Base-by-base conservation (phyloP, 2,797 vertebrate genomes). In the Phrynocephalus guinanensis region DNA sequence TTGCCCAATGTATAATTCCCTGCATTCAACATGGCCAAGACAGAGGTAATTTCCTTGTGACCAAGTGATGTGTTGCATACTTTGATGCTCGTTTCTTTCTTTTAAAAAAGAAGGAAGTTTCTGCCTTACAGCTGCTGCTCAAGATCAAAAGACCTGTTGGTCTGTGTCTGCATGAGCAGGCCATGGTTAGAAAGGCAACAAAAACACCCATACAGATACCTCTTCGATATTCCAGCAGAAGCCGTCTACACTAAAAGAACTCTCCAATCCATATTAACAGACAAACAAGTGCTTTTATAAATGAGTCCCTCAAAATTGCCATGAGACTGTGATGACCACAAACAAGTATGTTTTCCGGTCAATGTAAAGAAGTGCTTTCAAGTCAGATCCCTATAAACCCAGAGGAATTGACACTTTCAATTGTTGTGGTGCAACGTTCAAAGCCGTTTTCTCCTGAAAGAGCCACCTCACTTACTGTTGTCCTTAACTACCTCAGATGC, bases 101-200 rank as follows among this genome's bases (percentile, higher is more conserved):
- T 56, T 44, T 44, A 44, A 4, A 24, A 13, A n/a, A 33, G n/a
- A 8, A 30, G 18, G 1, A 8, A 16, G 20, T 3, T 92, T 90
- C 86, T 81, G 90, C 92, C 94, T 94, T 44, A 92, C 90, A 91
- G 89, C 75, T 92, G 88, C 77, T 93, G 92, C 52, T 56, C 9
- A 56, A 56, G 9, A 56, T 56, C 52, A 56, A 56, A 56, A 13
- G 9, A 56, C 52, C 52, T 56, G 52, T 56, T 56, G 20, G 60
- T 63, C 60, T 13, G 15, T 33, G 28, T 60, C 52, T 60, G 15
- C 28, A 60, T 11, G 44, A 77, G 1, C 22, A 20, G 2, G 10
- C n/a, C 33, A 79, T 44, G 30, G 79, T 56, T 33, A 80, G 56
- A 38, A 63, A 38, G 9, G 48, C 13, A 79, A 79, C 52, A 60